Evolutionary conservation across 2,888 invertebrate species (phyloP).

Genomic region (Entomobrya proxima): DNA sequence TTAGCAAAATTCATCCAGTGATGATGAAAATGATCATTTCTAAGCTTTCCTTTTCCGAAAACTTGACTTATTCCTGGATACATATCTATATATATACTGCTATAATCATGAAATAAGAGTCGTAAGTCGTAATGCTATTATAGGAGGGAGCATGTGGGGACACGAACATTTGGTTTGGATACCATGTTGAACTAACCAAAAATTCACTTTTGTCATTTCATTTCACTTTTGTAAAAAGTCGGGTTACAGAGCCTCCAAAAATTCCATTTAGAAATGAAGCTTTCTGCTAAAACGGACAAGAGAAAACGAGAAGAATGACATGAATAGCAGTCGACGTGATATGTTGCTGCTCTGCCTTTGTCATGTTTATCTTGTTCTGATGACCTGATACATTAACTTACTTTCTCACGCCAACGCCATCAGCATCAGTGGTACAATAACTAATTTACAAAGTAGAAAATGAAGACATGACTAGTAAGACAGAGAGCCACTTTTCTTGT

Average conservation of each 20-base stretch:
- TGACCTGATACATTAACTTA: constrained; percentile 22
- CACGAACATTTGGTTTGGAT: neutral
- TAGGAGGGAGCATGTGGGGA: neutral
- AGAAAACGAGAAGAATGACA: neutral
- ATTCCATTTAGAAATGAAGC: neutral
- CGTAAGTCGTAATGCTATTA: neutral
- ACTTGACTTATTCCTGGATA: neutral
- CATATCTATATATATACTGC: neutral
- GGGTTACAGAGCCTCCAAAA: no score
- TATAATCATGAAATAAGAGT: neutral
- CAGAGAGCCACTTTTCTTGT: neutral
- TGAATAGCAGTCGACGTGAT: neutral
- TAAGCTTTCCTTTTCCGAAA: neutral
- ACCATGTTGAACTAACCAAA: neutral
- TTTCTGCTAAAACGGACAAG: neutral
- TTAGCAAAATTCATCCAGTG: neutral
- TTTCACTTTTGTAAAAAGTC: no score
- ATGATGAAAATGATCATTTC: neutral
- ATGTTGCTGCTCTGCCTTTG: neutral
- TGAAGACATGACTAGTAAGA: neutral
- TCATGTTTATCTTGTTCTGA: constrained; percentile 25
- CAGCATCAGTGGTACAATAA: neutral
- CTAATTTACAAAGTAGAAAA: neutral
- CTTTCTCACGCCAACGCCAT: neutral
- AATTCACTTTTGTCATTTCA: neutral